Evolutionary conservation across 2,113 vertebrate genomes (phyloP).

Genomic region (Forbesichthys papilliferus): DNA sequence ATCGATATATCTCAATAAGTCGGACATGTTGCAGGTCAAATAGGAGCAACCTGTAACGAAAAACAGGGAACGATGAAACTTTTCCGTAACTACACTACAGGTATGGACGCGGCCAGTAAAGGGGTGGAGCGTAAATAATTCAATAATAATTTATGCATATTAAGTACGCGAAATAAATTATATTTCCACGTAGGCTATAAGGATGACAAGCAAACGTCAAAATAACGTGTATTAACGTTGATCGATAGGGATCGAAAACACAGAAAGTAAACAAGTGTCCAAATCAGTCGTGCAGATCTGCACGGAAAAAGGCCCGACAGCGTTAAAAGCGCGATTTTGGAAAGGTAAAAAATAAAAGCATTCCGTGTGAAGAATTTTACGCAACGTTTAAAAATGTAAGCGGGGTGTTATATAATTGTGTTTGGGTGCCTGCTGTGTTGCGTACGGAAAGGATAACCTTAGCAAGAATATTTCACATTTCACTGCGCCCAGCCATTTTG

Average conservation of each 20-base stretch:
- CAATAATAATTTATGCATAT: conserved; percentile 20
- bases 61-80: conserved; percentile 18
- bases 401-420: neutral
- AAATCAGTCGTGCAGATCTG: conserved; percentile 46
- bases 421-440: conserved; percentile 27
- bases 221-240: neutral
- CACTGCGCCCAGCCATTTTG: conserved; percentile 78
- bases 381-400: conserved; percentile 6
- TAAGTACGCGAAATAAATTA: neutral
- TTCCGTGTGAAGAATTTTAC: neutral
- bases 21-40: conserved; percentile 88
- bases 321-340: conserved; percentile 16
- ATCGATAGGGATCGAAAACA: neutral
- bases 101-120: conserved; percentile 25
- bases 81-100: neutral
- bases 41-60: conserved; percentile 80
- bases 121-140: conserved; percentile 48
- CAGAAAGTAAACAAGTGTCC: conserved; percentile 22
- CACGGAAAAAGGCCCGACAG: conserved; percentile 38
- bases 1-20: conserved; percentile 95
- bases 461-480: conserved; percentile 72
- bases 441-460: conserved; percentile 38
- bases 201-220: neutral
- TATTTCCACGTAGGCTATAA: neutral
- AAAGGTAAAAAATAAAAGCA: neutral